Conservation (phyloP, 2,797 vertebrate species). For the Eremophila alpestris region DNA sequence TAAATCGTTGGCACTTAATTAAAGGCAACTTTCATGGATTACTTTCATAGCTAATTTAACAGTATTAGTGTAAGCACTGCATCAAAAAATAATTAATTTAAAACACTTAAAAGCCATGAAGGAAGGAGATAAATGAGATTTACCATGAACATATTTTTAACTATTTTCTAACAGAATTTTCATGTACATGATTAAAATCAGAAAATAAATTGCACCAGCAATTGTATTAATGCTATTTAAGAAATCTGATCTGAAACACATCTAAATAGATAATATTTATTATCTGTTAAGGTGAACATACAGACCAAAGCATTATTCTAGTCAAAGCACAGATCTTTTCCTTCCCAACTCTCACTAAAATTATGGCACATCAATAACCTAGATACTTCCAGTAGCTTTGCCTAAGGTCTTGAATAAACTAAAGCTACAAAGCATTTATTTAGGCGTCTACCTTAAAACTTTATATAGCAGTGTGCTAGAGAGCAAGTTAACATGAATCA, state of each 20-base stretch:
- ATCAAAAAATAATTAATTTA: not conserved
- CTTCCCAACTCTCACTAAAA: not conserved
- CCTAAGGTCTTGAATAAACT: not conserved
- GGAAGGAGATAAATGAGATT: not conserved
- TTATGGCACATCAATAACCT: not conserved
- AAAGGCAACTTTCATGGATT: not conserved
- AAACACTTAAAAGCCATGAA: not conserved
- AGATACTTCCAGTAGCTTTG: not conserved
- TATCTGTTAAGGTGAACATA: not conserved
- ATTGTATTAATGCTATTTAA: not conserved
- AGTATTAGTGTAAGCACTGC: not conserved
- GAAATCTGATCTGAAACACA: not conserved
- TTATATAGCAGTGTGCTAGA: not conserved
- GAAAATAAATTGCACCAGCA: not conserved
- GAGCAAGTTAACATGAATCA: not conserved
- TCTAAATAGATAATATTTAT: not conserved
- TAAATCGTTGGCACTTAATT: not conserved
- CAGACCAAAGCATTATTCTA: not conserved
- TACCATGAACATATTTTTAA: not conserved
- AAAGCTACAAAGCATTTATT: not conserved
- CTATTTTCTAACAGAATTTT: not conserved
- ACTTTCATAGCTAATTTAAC: not conserved
- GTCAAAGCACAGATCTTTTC: not conserved
- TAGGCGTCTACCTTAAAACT: not conserved
- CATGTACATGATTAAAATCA: not conserved